Base-by-base conservation (phyloP, 1,140 invertebrate species). In the Diachasma alloeum region DNA sequence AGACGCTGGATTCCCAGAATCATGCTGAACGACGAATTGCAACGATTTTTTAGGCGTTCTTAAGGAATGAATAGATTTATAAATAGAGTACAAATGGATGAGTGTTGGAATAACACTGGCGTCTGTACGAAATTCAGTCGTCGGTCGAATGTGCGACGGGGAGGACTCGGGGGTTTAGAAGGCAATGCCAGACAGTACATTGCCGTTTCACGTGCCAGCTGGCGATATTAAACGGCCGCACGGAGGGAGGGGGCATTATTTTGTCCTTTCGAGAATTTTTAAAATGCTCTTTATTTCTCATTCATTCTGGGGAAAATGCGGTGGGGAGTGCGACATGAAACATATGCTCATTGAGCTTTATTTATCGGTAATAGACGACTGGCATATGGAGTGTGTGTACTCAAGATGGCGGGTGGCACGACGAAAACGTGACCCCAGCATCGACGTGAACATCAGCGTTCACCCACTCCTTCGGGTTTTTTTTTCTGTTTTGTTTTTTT, bases 191-290 rank as follows among this genome's bases (percentile, higher is more conserved):
- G 74, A 72, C 75, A 77, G 75, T 72, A 77, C 75, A 77, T 77
- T 77, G 69, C 56, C 75, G 75, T 70, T 77, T 77, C 70, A 77
- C 75, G 75, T 77, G 75, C 75, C 75, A 77, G 75, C 75, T 77
- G 75, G 75, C 75, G 75, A 77, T 77, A 77, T 77, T 77, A 77
- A 77, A 76, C 74, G 71, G 42, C 44, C 68, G 53, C 53, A 59
- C 66, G 17, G 2, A 3, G 70, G 22, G 59, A 59, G 72, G 71
- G 72, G 74, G 68, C 74, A 24, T 56, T 56, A 56, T 56, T 56
- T 56, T 36, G 22, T n/a, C 3, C 68, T 69, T 75, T 79, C 15
- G 10, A 15, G 13, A 53, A 53, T 53, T 80, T n/a, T 74, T 72
- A 73, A 72, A 31, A 72, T 74, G 44, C 69, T 53, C 39, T 59